A percentile compares a stretch with the other conserved stretches of the same genome.
These are phyloP conservation scores for Piezodorus guildinii DNA, from an alignment of 1,140 invertebrate species.

Conservation along the genomic window DNA sequence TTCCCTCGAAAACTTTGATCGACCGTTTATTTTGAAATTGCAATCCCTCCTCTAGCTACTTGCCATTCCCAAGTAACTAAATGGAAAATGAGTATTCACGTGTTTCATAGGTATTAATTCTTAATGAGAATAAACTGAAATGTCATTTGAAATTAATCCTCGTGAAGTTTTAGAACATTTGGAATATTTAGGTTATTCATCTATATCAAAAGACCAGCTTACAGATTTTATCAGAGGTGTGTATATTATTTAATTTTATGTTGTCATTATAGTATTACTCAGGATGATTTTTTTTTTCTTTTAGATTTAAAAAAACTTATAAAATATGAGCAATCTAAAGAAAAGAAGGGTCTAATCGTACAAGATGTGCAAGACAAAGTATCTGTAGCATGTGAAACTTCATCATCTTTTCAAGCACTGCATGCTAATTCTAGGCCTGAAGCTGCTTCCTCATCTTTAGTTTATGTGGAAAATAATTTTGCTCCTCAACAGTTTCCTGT, in stretches of 20 bases:
- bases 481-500: no score
- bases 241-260: background rate
- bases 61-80: no score
- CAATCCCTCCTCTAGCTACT: no score
- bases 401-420: background rate
- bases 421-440: no score
- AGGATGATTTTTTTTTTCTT: background rate
- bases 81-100: no score
- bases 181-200: constrained; percentile 21
- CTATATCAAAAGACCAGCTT: constrained; percentile 22
- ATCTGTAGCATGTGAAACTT: constrained; percentile 10
- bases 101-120: no score
- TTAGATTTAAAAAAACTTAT: constrained; percentile 23
- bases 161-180: constrained; percentile 26
- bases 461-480: no score
- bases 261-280: background rate
- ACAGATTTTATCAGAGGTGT: constrained; percentile 26
- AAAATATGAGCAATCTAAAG: constrained; percentile 17
- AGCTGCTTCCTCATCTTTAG: no score
- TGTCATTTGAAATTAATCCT: constrained; percentile 23
- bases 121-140: background rate
- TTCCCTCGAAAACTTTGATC: no score
- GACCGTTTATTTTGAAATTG: no score
- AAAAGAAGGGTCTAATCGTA: background rate
- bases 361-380: background rate